phyloP scores from a whole-genome alignment of 2,797 vertebrate genomes.

The Onychomys arenicola region DNA sequence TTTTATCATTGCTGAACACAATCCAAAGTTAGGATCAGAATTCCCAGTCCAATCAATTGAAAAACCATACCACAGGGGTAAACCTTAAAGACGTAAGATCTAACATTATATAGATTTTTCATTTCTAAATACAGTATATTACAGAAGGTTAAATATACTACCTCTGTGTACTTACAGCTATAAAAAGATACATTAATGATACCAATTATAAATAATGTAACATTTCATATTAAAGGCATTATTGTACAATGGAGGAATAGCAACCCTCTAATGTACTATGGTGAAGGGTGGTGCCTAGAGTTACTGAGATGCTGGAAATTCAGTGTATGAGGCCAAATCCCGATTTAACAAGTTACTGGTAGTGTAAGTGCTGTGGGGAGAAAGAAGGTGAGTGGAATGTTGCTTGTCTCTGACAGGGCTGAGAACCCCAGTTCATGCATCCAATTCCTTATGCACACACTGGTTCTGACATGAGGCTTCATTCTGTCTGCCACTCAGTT shows the following conservation, averaged over 20 bases:
- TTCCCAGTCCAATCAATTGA: slow-evolving; percentile 51
- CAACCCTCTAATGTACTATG: slow-evolving; percentile 80
- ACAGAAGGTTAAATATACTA: slow-evolving; percentile 88
- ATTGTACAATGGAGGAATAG: slow-evolving; percentile 86
- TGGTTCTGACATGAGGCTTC: not conserved
- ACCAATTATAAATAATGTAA: slow-evolving; percentile 91
- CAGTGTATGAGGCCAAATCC: slow-evolving; percentile 87
- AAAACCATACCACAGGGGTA: slow-evolving; percentile 80
- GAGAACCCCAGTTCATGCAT: not conserved
- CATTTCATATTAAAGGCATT: slow-evolving; percentile 87
- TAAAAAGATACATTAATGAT: slow-evolving; percentile 91
- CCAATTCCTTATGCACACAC: not conserved
- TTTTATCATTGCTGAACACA: slow-evolving; percentile 58
- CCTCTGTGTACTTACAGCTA: slow-evolving; percentile 89
- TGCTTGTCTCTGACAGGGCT: slow-evolving; percentile 55
- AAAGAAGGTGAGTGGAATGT: slow-evolving; percentile 60
- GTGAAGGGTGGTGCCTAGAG: slow-evolving; percentile 85
- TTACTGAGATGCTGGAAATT: slow-evolving; percentile 85
- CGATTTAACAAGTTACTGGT: slow-evolving; percentile 80
- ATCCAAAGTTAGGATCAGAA: slow-evolving; percentile 57
- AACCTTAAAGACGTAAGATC: slow-evolving; percentile 85
- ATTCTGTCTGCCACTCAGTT: not conserved
- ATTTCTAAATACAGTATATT: slow-evolving; percentile 88
- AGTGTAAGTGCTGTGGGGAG: slow-evolving; percentile 66
- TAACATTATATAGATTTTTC: slow-evolving; percentile 85